A percentile compares a stretch with the other conserved stretches of the same genome.
phyloP scores from a whole-genome alignment of 2,797 vertebrate species.

The Myotis planiceps region DNA sequence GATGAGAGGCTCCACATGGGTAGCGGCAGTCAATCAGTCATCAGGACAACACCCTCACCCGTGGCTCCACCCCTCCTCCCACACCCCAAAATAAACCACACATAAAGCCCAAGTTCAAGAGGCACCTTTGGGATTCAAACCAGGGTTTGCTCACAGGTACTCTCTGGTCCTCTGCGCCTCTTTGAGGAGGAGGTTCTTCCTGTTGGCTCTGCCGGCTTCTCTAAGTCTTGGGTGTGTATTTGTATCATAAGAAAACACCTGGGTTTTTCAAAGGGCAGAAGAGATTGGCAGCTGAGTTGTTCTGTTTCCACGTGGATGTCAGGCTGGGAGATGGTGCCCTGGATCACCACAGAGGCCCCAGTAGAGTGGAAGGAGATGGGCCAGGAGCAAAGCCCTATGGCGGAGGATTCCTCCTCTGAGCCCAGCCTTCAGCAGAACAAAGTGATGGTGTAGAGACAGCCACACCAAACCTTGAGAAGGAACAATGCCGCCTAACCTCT shows the following conservation, averaged over 20 bases:
- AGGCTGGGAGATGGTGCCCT: background rate
- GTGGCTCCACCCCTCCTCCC: background rate
- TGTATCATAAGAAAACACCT: background rate
- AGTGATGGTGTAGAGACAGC: accelerated
- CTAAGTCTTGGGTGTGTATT: background rate
- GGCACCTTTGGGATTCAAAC: background rate
- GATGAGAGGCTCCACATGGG: background rate
- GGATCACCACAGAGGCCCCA: background rate
- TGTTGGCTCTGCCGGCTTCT: background rate
- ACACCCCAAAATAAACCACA: background rate
- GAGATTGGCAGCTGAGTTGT: background rate
- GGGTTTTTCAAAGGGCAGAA: background rate
- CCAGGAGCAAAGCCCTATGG: background rate
- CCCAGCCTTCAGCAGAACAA: background rate
- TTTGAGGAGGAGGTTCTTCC: background rate
- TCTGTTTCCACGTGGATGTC: background rate
- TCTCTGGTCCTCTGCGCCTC: background rate
- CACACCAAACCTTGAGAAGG: background rate
- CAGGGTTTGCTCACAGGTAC: background rate
- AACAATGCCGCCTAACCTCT: background rate
- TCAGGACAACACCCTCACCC: background rate
- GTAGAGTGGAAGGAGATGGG: background rate
- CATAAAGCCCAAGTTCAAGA: background rate
- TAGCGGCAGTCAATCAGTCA: background rate
- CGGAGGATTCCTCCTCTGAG: background rate